Evolutionary conservation across 2,113 vertebrate species (phyloP), one percentile per base, ranked within the genome.

Genomic region (Pseudopodoces humilis): DNA sequence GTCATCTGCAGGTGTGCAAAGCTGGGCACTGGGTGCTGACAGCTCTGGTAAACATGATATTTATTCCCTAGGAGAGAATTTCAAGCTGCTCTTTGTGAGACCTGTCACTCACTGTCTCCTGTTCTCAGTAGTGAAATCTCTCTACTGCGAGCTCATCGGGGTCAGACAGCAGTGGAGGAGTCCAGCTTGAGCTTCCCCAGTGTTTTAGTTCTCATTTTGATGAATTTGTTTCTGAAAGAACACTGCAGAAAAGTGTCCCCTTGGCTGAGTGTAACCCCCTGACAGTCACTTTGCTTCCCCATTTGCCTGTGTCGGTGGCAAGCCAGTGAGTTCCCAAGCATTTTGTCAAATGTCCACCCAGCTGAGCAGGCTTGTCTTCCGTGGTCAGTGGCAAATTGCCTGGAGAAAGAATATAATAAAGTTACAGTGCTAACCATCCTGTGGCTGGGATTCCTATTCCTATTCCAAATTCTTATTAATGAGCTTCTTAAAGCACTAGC

Each of bases 61-160:
- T 94, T 86, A 59, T 90, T 94, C 49, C 71, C 52, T 77, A 24
- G 68, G 75, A 88, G 52, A 87, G 93, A 90, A 96, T 94, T 90
- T 92, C 3, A 6, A 71, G 50, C 59, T 81, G 87, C 63, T 86
- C 27, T 95, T 95, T 90, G 58, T 91, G 75, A 88, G 67, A 76
- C 47, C 70, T 90, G 87, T 93, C 82, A 88, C 60, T 94, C 85
- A 74, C 67, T 63, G 47, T 91, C 82, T 83, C 71, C 68, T 23
- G 35, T 65, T 94, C 78, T 91, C 1, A 0, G 55, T 28, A 49
- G 59, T 63, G 68, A 89, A 94, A 76, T 69, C 62, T 81, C 52
- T 82, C 50, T 81, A 21, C 71, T 85, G n/a, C 5, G 28, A 72
- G 59, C 65, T 91, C 46, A 28, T 35, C 3, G 4, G 55, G 23